Base-by-base conservation (phyloP, 2,797 vertebrate species). In the Okamejei kenojei region DNA sequence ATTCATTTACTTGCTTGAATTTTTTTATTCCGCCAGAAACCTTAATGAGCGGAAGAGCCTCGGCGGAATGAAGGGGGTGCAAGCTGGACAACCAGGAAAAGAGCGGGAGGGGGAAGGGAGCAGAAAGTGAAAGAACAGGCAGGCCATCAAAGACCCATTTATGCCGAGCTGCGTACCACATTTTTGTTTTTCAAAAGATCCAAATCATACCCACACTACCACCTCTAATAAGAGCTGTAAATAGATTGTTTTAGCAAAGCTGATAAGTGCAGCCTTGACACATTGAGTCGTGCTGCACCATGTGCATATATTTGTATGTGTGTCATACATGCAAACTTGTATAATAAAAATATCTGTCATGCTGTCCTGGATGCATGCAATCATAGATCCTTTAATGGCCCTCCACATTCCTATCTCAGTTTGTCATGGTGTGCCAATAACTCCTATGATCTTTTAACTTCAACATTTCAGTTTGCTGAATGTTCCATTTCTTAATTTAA, bases 281-380 rank as follows among this genome's bases (percentile, higher is more conserved):
- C 82, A 61, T 86, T 29, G 82, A 65, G 58, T 86, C 82, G 65
- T 86, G 58, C 29, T 15, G 61, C 29, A 65, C 29, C 82, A 86
- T 65, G 58, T 65, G 82, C 82, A 63, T 86, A 58, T 86, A 86
- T 86, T 86, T n/a, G 82, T 32, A n/a, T 63, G 63, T 86, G 21
- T 81, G 58, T 63, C 58, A 63, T 29, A 63, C 82, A 32, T 61
- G 17, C 58, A 86, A 61, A 86, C 82, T 32, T 86, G 15, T 86
- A 58, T 63, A n/a, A 86, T 65, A 86, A 63, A 86, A 86, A 17
- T 86, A 29, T 65, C 58, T 19, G 58, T 63, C 82, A 32, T 86
- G 7, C 29, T 86, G 82, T 32, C 82, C 15, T 29, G 63, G 82
- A 86, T 86, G 61, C 61, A 63, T 65, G n/a, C 58, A 86, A 86